A percentile compares a stretch with the other conserved stretches of the same genome.
Evolutionary conservation across 2,797 vertebrate genomes (phyloP).

Genomic region (Gambusia yucatana): DNA sequence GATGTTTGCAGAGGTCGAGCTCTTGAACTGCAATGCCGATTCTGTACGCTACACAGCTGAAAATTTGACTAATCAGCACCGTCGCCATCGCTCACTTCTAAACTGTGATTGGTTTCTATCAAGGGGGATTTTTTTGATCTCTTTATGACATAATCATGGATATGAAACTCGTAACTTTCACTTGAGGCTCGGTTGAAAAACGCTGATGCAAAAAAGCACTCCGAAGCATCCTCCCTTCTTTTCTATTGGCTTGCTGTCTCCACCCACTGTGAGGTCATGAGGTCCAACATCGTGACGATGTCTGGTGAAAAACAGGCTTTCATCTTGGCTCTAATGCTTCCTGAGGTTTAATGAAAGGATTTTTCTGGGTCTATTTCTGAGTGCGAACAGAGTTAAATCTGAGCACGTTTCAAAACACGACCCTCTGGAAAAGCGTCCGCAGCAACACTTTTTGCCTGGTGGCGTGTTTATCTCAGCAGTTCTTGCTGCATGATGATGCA

Average conservation of each 20-base stretch:
- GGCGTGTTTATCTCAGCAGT: slow-evolving; percentile 56
- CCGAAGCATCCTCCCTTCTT: slow-evolving; percentile 53
- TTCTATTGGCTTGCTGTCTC: slow-evolving; percentile 73
- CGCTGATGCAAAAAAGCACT: slow-evolving; percentile 69
- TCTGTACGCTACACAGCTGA: slow-evolving; percentile 59
- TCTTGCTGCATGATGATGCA: slow-evolving; percentile 62
- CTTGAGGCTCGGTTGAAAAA: slow-evolving; percentile 64
- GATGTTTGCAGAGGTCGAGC: slow-evolving; percentile 63
- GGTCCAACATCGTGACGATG: slow-evolving; percentile 69
- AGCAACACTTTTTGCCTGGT: slow-evolving; percentile 51
- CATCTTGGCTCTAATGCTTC: slow-evolving; percentile 61
- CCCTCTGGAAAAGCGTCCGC: slow-evolving; percentile 35
- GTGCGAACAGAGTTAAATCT: slow-evolving; percentile 44
- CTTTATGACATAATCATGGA: slow-evolving; percentile 73
- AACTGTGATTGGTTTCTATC: slow-evolving; percentile 64
- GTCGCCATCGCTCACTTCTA: slow-evolving; percentile 65
- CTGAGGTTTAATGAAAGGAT: slow-evolving; percentile 58
- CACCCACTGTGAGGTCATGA: slow-evolving; percentile 71
- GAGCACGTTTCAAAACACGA: slow-evolving; percentile 51
- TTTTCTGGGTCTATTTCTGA: slow-evolving; percentile 54
- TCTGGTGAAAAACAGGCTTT: slow-evolving; percentile 67
- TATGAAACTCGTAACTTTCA: slow-evolving; percentile 69
- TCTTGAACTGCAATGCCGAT: slow-evolving; percentile 59
- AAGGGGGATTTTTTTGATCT: slow-evolving; percentile 68
- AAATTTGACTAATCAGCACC: slow-evolving; percentile 58